A percentile compares a stretch with the other conserved stretches of the same genome.
Conservation (phyloP, 2,888 invertebrate genomes). For the Trissolcus japonicus region DNA sequence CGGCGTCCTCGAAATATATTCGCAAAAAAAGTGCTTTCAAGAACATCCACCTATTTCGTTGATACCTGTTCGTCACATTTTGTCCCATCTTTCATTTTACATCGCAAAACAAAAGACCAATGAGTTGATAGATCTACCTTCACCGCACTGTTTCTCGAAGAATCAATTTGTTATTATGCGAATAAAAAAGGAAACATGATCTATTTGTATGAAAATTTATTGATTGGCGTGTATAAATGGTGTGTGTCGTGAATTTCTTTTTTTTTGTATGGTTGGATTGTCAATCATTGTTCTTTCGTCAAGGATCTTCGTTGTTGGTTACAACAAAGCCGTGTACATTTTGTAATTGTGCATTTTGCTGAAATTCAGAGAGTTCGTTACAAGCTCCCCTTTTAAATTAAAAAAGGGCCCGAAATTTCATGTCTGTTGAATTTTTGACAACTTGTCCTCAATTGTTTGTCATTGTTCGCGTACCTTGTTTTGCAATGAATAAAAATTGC, state of each 20-base stretch:
- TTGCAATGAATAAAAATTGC: no score
- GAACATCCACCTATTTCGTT: not conserved
- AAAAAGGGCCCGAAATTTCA: no score
- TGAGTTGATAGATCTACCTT: constrained; percentile 35
- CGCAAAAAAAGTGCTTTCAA: constrained; percentile 17
- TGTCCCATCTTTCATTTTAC: not conserved
- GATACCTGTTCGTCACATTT: constrained; percentile 11
- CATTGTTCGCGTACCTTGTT: no score
- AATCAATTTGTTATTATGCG: constrained; percentile 35
- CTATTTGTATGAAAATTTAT: constrained; percentile 26
- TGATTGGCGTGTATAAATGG: constrained; percentile 30
- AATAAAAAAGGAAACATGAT: constrained; percentile 18
- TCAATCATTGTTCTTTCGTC: constrained; percentile 22
- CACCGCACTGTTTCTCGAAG: constrained; percentile 25
- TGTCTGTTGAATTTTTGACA: no score
- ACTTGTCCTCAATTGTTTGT: no score
- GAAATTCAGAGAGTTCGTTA: no score
- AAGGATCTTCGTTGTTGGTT: constrained; percentile 15
- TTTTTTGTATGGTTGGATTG: constrained; percentile 16
- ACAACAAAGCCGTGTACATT: not conserved
- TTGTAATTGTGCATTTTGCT: no score
- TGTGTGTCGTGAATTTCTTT: constrained; percentile 3
- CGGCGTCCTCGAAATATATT: constrained; percentile 33
- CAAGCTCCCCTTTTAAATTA: no score
- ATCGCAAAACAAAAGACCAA: constrained; percentile 15